Base-by-base conservation (phyloP, 1,140 invertebrate genomes). In the Acromyrmex echinatior region DNA sequence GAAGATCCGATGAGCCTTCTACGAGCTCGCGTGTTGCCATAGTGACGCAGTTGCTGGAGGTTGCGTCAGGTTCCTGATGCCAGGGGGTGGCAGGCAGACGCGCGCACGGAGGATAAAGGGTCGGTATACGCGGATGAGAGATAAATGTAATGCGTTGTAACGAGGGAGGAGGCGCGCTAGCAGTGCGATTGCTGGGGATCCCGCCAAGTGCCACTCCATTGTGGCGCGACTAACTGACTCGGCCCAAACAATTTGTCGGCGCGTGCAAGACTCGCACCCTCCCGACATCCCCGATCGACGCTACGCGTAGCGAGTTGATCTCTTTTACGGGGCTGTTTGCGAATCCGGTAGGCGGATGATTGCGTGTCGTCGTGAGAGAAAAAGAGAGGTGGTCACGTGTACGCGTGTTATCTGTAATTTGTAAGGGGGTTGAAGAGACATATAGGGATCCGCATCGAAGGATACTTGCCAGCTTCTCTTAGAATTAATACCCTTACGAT, bases 201-300 rank as follows among this genome's bases (percentile, higher is more conserved):
- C 85, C 60, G 87, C 79, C 93, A 94, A 95, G 94, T 94, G 94
- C 92, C 93, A 94, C 92, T 94, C 94, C 90, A 95, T 95, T 95
- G 94, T 91, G 91, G 93, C 91, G 86, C 93, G 92, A 93, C 94
- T 94, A 95, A 94, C 93, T 93, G 94, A 94, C 94, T 94, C 94
- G 92, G 92, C 93, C 94, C 93, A 94, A 95, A 95, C 94, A 95
- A 95, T 95, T 95, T 95, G 94, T 95, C 93, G 92, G 88, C 90
- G 88, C 86, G 90, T 86, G 91, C 86, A 76, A 91, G 80, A 89
- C 87, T 82, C 70, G 71, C 66, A 39, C 81, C 81, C 71, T 56
- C 79, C 66, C 84, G 85, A 80, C 90, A 87, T 76, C 77, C 14
- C 21, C 18, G 53, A 39, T 65, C 51, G 79, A n/a, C 51, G 79